A percentile compares a stretch with the other conserved stretches of the same genome.
These are phyloP conservation scores for Takifugu flavidus DNA, from an alignment of 2,113 vertebrate species.

Conservation along the genomic window DNA sequence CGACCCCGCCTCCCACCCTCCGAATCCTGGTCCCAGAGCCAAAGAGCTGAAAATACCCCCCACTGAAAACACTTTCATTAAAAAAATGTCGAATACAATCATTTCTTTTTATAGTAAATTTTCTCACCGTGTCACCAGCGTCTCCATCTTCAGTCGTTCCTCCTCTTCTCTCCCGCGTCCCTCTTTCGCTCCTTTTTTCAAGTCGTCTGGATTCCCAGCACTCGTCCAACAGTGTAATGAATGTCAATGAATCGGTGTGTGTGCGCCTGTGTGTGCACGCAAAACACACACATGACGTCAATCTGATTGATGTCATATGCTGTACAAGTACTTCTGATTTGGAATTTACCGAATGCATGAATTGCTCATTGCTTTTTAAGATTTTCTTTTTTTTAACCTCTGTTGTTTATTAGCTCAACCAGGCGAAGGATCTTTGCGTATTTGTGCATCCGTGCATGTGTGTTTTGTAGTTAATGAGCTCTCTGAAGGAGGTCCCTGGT, in stretches of 20 bases:
- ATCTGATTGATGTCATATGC: no score
- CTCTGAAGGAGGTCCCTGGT: conserved; percentile 76
- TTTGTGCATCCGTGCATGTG: not conserved
- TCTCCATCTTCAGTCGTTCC: conserved; percentile 3
- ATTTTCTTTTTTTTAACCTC: no score
- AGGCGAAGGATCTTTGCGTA: not conserved
- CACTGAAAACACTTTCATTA: conserved; percentile 44
- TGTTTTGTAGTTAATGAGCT: conserved; percentile 80
- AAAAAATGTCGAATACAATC: conserved; percentile 14
- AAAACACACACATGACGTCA: no score
- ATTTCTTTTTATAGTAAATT: conserved; percentile 13
- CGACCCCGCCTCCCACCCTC: conserved; percentile 47
- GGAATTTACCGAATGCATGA: no score
- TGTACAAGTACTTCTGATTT: no score
- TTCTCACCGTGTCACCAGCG: conserved; percentile 3
- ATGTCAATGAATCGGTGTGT: conserved; percentile 36
- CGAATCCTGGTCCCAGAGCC: conserved; percentile 38
- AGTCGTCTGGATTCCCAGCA: conserved; percentile 24
- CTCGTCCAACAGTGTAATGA: conserved; percentile 38
- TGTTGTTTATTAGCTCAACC: no score
- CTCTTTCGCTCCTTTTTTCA: not conserved
- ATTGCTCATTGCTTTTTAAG: no score
- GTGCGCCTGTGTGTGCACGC: not conserved
- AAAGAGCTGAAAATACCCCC: conserved; percentile 44
- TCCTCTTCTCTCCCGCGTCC: not conserved